Percentiles rank a stretch among this genome's conserved stretches.
These are phyloP conservation scores for Schizothorax lantsangensis DNA, from an alignment of 2,797 vertebrate species.

Conservation along the genomic window DNA sequence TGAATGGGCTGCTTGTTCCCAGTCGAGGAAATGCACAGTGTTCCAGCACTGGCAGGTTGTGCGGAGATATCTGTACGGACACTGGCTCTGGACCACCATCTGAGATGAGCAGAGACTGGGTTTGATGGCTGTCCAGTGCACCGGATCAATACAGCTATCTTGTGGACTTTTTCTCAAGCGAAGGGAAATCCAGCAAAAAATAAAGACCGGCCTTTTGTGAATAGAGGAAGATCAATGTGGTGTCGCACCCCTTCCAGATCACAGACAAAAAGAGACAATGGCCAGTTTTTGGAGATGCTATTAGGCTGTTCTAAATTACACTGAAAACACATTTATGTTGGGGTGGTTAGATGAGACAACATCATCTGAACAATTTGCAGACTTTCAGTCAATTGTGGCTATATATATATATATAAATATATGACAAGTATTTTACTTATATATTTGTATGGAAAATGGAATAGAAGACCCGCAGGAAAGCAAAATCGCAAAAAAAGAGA, in stretches of 20 bases:
- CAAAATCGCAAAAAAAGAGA: not conserved
- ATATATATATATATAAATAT: not conserved
- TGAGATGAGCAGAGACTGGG: conserved; percentile 53
- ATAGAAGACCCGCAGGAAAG: not conserved
- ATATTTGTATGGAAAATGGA: not conserved
- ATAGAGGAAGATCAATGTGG: conserved; percentile 53
- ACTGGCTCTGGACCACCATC: conserved; percentile 55
- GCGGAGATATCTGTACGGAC: conserved; percentile 46
- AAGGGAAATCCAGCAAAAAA: conserved; percentile 56
- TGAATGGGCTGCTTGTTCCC: conserved; percentile 34
- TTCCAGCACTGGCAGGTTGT: conserved; percentile 46
- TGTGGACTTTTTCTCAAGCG: conserved; percentile 54
- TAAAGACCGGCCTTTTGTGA: conserved; percentile 35
- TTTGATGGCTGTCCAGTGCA: conserved; percentile 59
- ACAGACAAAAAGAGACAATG: conserved; percentile 30
- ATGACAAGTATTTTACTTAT: not conserved
- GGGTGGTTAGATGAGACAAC: conserved; percentile 11
- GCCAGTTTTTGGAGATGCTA: conserved; percentile 39
- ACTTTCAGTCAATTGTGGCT: conserved; percentile 2
- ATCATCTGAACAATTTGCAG: conserved; percentile 7
- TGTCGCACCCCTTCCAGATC: conserved; percentile 30
- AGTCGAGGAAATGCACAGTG: conserved; percentile 18
- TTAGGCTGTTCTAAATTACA: conserved; percentile 33
- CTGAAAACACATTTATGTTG: conserved; percentile 10
- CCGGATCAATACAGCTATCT: conserved; percentile 60